These are phyloP conservation scores for Corythucha ciliata DNA, from an alignment of 2,888 invertebrate genomes.

Conservation along the genomic window DNA sequence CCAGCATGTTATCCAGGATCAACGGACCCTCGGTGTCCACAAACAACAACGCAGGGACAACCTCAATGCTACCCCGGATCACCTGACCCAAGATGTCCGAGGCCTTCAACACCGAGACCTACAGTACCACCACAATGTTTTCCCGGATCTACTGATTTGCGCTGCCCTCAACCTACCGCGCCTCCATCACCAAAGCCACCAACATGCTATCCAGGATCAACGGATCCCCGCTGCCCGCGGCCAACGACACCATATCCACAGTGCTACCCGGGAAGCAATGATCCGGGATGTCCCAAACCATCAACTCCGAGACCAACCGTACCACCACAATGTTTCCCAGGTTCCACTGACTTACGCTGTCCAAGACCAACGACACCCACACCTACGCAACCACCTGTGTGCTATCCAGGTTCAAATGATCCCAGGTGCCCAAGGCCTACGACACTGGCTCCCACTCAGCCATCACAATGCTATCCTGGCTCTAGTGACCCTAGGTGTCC, in stretches of 20 bases:
- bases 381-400: constrained; percentile 32
- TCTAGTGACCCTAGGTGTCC: constrained; percentile 40
- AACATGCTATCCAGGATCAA: constrained; percentile 37
- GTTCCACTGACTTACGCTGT: constrained; percentile 41
- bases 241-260: constrained; percentile 32
- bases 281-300: constrained; percentile 41
- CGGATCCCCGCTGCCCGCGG: constrained; percentile 36
- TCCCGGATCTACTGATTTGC: constrained; percentile 41
- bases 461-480: constrained; percentile 29
- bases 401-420: constrained; percentile 42
- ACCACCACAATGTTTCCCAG: constrained; percentile 39
- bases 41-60: constrained; percentile 26
- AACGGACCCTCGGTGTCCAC: constrained; percentile 39
- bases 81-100: constrained; percentile 36
- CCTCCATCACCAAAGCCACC: constrained; percentile 31
- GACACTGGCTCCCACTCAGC: constrained; percentile 19
- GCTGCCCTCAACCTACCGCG: constrained; percentile 38
- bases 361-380: constrained; percentile 38
- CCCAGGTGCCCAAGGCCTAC: constrained; percentile 40
- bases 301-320: constrained; percentile 28
- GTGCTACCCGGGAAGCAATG: constrained; percentile 41
- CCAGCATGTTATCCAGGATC: constrained; percentile 39
- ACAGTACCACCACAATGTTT: constrained; percentile 38
- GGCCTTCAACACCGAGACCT: constrained; percentile 31
- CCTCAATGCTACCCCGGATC: constrained; percentile 32